phyloP scores from a whole-genome alignment of 1,140 invertebrate species.

The Mylabris phalerata region DNA sequence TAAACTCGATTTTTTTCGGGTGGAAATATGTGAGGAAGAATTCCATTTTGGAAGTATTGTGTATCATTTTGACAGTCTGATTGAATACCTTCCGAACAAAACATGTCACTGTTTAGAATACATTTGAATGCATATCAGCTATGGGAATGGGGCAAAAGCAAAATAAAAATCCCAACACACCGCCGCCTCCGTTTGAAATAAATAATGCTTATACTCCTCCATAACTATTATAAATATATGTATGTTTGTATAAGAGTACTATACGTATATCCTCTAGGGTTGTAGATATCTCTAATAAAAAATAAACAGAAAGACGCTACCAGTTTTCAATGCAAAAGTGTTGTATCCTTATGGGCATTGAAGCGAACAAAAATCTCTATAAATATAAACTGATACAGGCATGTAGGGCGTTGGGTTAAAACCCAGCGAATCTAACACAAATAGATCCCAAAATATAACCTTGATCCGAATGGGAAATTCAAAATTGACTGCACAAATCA shows the following conservation, averaged over 20 bases:
- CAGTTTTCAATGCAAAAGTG: slow-evolving; percentile 12
- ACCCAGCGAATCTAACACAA: too few relatives aligned
- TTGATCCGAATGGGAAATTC: too few relatives aligned
- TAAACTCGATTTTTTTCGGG: too few relatives aligned
- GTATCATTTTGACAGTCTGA: too few relatives aligned
- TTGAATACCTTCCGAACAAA: too few relatives aligned
- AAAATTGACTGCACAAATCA: too few relatives aligned
- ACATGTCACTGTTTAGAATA: background rate
- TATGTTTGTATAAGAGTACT: too few relatives aligned
- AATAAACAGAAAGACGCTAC: slow-evolving; percentile 1
- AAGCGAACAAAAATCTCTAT: slow-evolving; percentile 9
- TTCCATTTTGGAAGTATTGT: too few relatives aligned
- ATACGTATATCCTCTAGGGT: slow-evolving; percentile 4
- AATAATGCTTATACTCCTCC: slow-evolving; percentile 8
- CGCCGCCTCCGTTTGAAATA: background rate
- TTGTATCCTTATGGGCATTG: slow-evolving; percentile 14
- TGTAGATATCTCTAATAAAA: slow-evolving; percentile 14
- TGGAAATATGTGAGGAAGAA: too few relatives aligned
- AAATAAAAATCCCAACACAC: background rate
- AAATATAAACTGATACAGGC: background rate
- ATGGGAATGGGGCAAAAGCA: background rate
- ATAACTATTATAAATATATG: too few relatives aligned
- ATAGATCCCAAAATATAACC: too few relatives aligned
- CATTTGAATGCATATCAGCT: slow-evolving; percentile 10
- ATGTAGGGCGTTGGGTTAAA: too few relatives aligned